Evolutionary conservation across 2,888 invertebrate genomes (phyloP), one percentile per base, ranked within the genome.

Genomic region (Nycteola revayana): DNA sequence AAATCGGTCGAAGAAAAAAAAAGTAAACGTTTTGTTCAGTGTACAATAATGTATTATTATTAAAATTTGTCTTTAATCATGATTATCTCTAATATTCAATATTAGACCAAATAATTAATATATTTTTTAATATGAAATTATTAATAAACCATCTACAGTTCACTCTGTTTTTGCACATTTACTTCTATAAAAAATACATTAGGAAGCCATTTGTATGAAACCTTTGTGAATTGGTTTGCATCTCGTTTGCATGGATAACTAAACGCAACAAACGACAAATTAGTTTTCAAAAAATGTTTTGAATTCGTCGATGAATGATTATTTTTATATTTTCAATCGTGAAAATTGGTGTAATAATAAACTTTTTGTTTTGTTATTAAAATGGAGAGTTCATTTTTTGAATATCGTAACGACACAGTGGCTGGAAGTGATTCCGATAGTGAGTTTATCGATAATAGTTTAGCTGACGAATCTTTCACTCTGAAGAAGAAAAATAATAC

Each of bases 301-400:
- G 44, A 40, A 29, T 14, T 14, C 14, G 5, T 27, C 25, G 25
- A 6, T 30, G 27, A 8, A 24, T 17, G 21, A 34, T 10, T 35
- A 32, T 49, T 41, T 39, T 41, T 14, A 14, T 27, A 35, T 48
- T 36, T 53, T 47, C 39, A 34, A 2, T 28, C 14, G 35, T 36
- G 31, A 31, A 29, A 28, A 32, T 24, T 42, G 10, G 36, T 40
- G 29, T 34, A 25, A 41, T 38, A 36, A 44, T 24, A 39, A 39
- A 26, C 6, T 25, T 26, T 10, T 22, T 26, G 28, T n/a, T 7
- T 33, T 10, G 24, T 14, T 25, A 66, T 14, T 27, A 49, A 33
- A 31, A 86, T 85, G 85, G 84, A 87, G 26, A 77, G 61, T 61
- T 85, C 87, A 38, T 84, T 84, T 51, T 75, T 76, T 60, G 82